Conservation (phyloP, 2,113 vertebrate species). For the Caretta caretta region DNA sequence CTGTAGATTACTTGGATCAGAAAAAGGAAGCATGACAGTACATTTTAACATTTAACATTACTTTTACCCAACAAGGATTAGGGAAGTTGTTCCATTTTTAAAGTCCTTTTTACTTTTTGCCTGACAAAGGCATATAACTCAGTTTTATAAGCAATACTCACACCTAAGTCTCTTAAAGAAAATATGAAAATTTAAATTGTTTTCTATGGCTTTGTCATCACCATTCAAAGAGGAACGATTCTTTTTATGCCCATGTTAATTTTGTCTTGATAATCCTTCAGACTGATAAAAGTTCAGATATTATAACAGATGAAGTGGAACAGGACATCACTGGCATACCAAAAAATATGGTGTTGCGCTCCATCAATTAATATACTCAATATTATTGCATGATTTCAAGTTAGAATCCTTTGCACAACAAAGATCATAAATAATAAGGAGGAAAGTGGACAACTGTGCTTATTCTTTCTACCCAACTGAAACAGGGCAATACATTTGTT, state of each 20-base stretch:
- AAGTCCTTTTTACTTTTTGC: background rate
- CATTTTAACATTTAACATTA: background rate
- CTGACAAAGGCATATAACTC: background rate
- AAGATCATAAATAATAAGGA: background rate
- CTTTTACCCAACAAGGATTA: background rate
- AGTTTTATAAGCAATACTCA: background rate
- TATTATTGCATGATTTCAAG: slow-evolving; percentile 21
- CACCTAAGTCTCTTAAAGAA: background rate
- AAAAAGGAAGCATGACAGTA: background rate
- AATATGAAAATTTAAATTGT: background rate
- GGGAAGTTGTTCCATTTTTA: background rate
- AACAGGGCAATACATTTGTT: background rate
- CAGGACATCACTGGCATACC: background rate
- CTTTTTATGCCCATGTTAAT: background rate
- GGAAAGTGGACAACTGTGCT: background rate
- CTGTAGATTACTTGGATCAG: background rate
- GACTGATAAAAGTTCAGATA: background rate
- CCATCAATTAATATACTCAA: background rate
- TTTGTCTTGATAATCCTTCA: background rate
- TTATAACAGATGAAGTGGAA: background rate
- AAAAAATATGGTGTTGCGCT: background rate
- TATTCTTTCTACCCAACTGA: background rate
- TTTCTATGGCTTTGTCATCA: background rate
- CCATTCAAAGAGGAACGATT: background rate
- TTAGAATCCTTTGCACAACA: background rate